Conservation (phyloP, 1,140 invertebrate species). For the Andricus grossulariae region DNA sequence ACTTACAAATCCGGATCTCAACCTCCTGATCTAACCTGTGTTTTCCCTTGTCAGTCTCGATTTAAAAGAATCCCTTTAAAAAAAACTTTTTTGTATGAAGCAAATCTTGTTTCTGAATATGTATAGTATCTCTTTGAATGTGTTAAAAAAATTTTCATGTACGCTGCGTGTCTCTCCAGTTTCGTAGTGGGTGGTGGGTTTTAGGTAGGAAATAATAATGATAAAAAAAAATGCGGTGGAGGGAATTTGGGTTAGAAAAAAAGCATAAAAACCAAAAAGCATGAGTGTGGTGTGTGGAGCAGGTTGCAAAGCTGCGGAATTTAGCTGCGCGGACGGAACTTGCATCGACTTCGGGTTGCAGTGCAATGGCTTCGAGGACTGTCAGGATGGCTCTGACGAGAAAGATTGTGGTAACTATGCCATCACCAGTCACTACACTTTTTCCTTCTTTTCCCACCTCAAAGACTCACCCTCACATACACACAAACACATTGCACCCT, state of each 20-base stretch:
- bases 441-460: conserved; percentile 38
- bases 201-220: background rate
- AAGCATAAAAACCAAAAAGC: conserved; percentile 55
- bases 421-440: conserved; percentile 48
- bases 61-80: too few relatives aligned
- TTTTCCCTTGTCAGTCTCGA: too few relatives aligned
- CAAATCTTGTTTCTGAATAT: too few relatives aligned
- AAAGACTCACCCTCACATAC: conserved; percentile 37
- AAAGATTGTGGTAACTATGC: conserved; percentile 83
- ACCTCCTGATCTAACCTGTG: too few relatives aligned
- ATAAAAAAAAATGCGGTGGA: conserved; percentile 41
- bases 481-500: background rate
- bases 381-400: conserved; percentile 84
- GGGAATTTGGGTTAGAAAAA: conserved; percentile 43
- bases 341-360: conserved; percentile 79
- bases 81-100: too few relatives aligned
- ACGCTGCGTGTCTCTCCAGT: background rate
- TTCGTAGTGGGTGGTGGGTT: conserved; percentile 1
- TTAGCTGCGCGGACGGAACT: conserved; percentile 82
- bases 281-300: conserved; percentile 73
- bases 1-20: too few relatives aligned
- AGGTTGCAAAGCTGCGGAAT: conserved; percentile 79
- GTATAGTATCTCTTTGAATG: background rate
- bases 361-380: conserved; percentile 83
- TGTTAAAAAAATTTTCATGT: background rate